Conservation (phyloP, 1,140 invertebrate genomes). For the Asobara japonica region DNA sequence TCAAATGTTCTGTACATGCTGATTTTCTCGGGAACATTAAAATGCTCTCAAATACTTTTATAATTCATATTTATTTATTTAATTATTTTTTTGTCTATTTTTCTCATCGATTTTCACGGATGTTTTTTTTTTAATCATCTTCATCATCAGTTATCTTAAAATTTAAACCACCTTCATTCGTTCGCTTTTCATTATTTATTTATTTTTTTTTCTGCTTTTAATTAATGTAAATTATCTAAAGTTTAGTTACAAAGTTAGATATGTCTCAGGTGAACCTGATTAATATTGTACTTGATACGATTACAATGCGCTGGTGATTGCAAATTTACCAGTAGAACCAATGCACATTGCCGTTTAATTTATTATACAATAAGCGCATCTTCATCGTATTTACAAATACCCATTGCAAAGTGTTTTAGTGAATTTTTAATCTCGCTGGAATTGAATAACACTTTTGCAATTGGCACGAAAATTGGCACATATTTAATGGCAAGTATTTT, state of each 20-base stretch:
- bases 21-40: constrained; percentile 48
- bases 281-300: constrained; percentile 61
- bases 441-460: not conserved
- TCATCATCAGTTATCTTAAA: not conserved
- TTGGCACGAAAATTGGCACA: constrained; percentile 56
- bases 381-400: constrained; percentile 3
- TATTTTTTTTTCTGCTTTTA: not conserved
- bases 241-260: constrained; percentile 67
- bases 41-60: constrained; percentile 53
- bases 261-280: constrained; percentile 64
- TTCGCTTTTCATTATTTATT: no score
- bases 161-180: not conserved
- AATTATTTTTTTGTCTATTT: constrained; percentile 26
- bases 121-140: no score
- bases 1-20: constrained; percentile 66
- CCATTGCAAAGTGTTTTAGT: not conserved
- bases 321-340: constrained; percentile 10
- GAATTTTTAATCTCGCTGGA: not conserved
- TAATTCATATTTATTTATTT: constrained; percentile 55
- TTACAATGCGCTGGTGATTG: constrained; percentile 37
- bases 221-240: constrained; percentile 43
- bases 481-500: constrained; percentile 61
- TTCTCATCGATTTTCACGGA: not conserved
- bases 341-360: constrained; percentile 13
- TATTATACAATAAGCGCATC: constrained; percentile 1